Evolutionary conservation across 1,140 invertebrate genomes (phyloP), one percentile per base, ranked within the genome.

Genomic region (Planococcus citri): DNA sequence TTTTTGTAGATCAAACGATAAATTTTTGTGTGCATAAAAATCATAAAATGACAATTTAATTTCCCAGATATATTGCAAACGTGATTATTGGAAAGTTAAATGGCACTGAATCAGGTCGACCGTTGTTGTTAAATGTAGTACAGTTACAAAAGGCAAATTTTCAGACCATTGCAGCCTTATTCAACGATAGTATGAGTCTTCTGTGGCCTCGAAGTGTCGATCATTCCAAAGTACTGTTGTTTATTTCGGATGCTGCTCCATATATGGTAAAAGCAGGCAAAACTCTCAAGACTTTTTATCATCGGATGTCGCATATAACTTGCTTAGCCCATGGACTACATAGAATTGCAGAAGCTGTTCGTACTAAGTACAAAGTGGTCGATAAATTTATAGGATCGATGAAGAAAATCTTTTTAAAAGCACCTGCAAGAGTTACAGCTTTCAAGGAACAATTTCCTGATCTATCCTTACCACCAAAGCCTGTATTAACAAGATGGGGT

Each of bases 261-360:
- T 69, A 69, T 37, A 69, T 69, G 69, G 14, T 58, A 14, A 69
- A 69, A 69, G 2, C 69, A 1, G 51, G n/a, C 22, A 51, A 6
- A 58, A 21, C 57, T 27, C 51, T 69, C 9, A 69, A 58, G 20
- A 60, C 17, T 25, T 25, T 69, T 58, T 69, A 69, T 25, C 57
- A 71, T 12, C 72, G 74, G 33, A 69, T 76, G 38, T 51, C 76
- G 51, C 73, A 76, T 67, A 69, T 78, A 0, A 78, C 76, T 8
- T 80, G 77, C 72, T 70, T 78, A 17, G 77, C 75, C 37, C 77
- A 79, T 71, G 75, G 71, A 70, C 25, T 78, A 58, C 74, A 80
- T 71, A 27, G 74, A 70, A 64, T 80, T 61, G 75, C 75, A 25
- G 77, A 80, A 75, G 71, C 74, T 38, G 69, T 79, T 9, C 67